Conservation (phyloP, 2,888 invertebrate genomes). For the Hypselothyrea guttata region DNA sequence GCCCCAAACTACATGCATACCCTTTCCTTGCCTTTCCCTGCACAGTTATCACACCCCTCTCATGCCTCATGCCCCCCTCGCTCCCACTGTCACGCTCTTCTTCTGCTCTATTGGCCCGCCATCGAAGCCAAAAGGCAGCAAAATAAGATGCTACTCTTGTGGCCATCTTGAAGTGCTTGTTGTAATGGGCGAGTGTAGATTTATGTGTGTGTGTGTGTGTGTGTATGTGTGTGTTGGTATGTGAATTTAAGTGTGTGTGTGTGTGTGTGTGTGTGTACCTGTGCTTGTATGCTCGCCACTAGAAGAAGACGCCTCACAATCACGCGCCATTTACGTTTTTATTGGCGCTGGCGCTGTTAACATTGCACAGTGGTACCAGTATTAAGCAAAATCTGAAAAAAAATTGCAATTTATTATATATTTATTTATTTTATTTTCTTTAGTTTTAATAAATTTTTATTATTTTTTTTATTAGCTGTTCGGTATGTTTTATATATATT, state of each 20-base stretch:
- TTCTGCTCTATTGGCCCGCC: conserved; percentile 55
- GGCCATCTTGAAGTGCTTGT: conserved; percentile 76
- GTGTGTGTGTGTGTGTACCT: conserved; percentile 21
- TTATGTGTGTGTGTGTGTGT: conserved; percentile 11
- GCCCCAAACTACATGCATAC: conserved; percentile 38
- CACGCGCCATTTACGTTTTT: conserved; percentile 75
- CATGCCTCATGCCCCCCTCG: background rate
- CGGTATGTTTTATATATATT: no score
- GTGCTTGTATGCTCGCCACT: conserved; percentile 31
- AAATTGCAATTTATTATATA: background rate
- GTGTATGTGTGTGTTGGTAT: conserved; percentile 17
- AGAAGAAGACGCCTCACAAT: conserved; percentile 69
- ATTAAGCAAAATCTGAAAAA: background rate
- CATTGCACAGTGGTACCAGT: conserved; percentile 47
- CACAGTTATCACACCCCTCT: background rate
- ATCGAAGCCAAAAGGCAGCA: conserved; percentile 68
- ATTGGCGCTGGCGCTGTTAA: conserved; percentile 65
- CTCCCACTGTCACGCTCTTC: background rate
- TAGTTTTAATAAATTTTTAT: no score
- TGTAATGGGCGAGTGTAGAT: conserved; percentile 61
- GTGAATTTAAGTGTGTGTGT: conserved; percentile 16
- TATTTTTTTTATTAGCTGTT: no score
- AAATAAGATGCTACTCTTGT: conserved; percentile 76
- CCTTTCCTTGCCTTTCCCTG: background rate
- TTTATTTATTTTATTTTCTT: background rate